These are phyloP conservation scores for Sesia bembeciformis DNA, from an alignment of 2,888 invertebrate species.

Conservation along the genomic window DNA sequence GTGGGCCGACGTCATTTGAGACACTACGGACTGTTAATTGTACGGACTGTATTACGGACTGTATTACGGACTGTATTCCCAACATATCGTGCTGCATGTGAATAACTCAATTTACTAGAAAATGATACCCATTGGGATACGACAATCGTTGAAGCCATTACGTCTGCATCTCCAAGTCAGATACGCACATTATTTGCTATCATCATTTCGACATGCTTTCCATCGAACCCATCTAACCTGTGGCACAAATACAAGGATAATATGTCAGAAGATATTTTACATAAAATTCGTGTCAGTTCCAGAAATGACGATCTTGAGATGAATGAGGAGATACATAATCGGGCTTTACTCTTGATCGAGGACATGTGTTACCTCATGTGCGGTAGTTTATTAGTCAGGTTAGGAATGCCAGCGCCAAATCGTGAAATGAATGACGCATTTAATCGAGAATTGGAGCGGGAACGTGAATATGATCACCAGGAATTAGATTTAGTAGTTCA, in stretches of 20 bases:
- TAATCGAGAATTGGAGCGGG: no score
- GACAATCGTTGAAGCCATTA: constrained; percentile 18
- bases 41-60: no score
- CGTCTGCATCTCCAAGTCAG: constrained; percentile 19
- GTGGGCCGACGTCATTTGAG: constrained; percentile 15
- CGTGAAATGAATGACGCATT: no score
- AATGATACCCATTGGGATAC: constrained; percentile 17
- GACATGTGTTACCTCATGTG: constrained; percentile 4
- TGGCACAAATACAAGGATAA: constrained; percentile 24
- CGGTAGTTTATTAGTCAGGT: background rate
- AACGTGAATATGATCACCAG: no score
- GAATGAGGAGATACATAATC: constrained; percentile 4
- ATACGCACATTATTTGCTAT: constrained; percentile 25
- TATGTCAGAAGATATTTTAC: constrained; percentile 24
- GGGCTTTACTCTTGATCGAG: constrained; percentile 4
- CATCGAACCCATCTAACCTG: constrained; percentile 16
- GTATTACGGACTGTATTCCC: no score
- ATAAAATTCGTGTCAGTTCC: constrained; percentile 10
- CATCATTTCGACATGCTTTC: constrained; percentile 20
- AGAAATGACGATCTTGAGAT: constrained; percentile 2
- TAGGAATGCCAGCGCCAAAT: constrained; percentile 3
- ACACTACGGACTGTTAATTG: constrained; percentile 16
- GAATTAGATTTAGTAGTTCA: no score
- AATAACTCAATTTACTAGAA: constrained; percentile 18
- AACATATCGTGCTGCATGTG: constrained; percentile 20